Percentiles rank a stretch among this genome's conserved stretches.
Evolutionary conservation across 2,888 invertebrate species (phyloP).

Genomic region (Drosophila colorata): DNA sequence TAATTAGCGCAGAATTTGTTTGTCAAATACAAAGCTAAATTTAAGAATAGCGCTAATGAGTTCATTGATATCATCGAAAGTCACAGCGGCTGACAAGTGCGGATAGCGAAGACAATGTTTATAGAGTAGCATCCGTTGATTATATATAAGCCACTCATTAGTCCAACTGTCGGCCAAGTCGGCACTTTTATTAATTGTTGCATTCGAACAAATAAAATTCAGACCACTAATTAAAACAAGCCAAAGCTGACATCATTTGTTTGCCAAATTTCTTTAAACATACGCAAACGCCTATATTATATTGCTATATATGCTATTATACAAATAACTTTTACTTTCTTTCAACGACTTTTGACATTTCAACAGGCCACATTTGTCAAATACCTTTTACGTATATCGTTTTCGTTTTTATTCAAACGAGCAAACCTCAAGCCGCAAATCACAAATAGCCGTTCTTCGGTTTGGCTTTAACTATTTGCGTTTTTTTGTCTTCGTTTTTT

Average conservation of each 20-base stretch:
- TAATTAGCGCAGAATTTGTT: slow-evolving; percentile 65
- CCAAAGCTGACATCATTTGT: slow-evolving; percentile 52
- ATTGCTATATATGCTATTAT: background rate
- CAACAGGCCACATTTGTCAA: slow-evolving; percentile 14
- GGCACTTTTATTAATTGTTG: slow-evolving; percentile 18
- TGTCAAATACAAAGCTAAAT: slow-evolving; percentile 25
- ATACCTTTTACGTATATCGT: slow-evolving; percentile 30
- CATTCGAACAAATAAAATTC: slow-evolving; percentile 18
- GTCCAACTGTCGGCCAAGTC: slow-evolving; percentile 18
- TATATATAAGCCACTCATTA: slow-evolving; percentile 13
- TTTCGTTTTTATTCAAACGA: slow-evolving; percentile 60
- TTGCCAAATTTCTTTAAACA: slow-evolving; percentile 9
- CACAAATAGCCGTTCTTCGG: slow-evolving; percentile 24
- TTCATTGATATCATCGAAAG: slow-evolving; percentile 42
- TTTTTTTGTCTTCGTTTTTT: slow-evolving; percentile 18
- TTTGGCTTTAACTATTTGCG: slow-evolving; percentile 30
- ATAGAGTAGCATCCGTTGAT: slow-evolving; percentile 2
- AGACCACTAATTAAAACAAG: slow-evolving; percentile 29
- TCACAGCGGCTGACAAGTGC: slow-evolving; percentile 3
- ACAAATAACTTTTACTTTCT: slow-evolving; percentile 69
- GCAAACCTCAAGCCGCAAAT: slow-evolving; percentile 30
- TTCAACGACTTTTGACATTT: slow-evolving; percentile 68
- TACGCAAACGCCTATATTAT: background rate
- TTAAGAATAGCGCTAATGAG: slow-evolving; percentile 52
- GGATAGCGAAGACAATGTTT: slow-evolving; percentile 3